Evolutionary conservation across 2,888 invertebrate species (phyloP), one percentile per base, ranked within the genome.

Genomic region (Griposia aprilina): DNA sequence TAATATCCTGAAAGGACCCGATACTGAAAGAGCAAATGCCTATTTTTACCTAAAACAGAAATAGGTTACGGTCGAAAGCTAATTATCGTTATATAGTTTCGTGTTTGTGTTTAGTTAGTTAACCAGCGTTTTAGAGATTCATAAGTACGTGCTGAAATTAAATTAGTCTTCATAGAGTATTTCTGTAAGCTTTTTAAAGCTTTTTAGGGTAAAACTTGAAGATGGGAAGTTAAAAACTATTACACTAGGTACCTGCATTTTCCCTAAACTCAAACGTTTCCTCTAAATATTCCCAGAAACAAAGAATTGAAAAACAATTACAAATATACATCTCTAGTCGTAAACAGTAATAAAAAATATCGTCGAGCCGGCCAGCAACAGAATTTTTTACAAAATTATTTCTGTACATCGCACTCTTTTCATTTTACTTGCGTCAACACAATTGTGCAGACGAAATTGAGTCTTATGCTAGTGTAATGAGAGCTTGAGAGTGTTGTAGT

Each of bases 301-400:
- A 41, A 67, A 20, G 26, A 75, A 78, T 66, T n/a, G 30, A 41
- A 76, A 80, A 87, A 71, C 70, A 78, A 78, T 80, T 67, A 77
- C 68, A 75, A 75, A 62, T 55, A 67, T n/a, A 48, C 48, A 60
- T 20, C 45, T 26, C 0, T 13, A 60, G 73, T 74, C 73, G 68
- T 76, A 71, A 88, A 83, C 69, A 63, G 52, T 48, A 55, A 68
- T 70, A 62, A 77, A 81, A 77, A 77, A 81, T 72, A 74, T 66
- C 66, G 26, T 48, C 41, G 26, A 52, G 73, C 20, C 84, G 79
- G 84, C 70, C 76, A 78, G 84, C 76, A 83, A 86, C 85, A 26
- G 69, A 76, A 70, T 82, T 77, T 80, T 87, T 86, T 65, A 71
- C 69, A n/a, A 69, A 86, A 83, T 81, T 88, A 87, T 87, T 87